Evolutionary conservation across 1,140 invertebrate species (phyloP).

Genomic region (Homalodisca vitripennis): DNA sequence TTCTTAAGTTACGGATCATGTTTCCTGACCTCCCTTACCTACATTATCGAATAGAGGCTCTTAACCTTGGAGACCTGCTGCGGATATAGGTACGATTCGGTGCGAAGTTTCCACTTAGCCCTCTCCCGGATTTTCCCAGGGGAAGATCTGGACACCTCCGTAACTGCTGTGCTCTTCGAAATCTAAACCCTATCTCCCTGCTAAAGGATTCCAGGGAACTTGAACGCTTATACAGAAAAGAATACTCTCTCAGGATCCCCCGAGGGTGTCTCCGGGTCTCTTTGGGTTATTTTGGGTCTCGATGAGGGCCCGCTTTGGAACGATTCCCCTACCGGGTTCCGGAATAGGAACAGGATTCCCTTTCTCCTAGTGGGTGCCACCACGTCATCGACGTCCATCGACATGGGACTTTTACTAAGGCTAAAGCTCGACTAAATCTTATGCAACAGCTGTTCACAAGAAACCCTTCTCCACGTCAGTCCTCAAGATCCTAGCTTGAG

Average conservation of each 20-base stretch:
- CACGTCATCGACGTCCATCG: not conserved
- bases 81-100: slow-evolving; percentile 75
- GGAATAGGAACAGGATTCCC: slow-evolving; percentile 72
- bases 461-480: slow-evolving; percentile 83
- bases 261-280: slow-evolving; percentile 27
- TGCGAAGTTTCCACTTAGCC: slow-evolving; percentile 62
- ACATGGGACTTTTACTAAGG: slow-evolving; percentile 54
- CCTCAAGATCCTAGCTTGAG: slow-evolving; percentile 68
- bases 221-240: slow-evolving; percentile 26
- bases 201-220: slow-evolving; percentile 22
- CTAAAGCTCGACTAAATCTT: slow-evolving; percentile 87
- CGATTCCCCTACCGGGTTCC: slow-evolving; percentile 69
- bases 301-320: slow-evolving; percentile 29
- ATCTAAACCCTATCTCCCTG: slow-evolving; percentile 53
- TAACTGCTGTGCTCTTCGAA: slow-evolving; percentile 68
- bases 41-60: slow-evolving; percentile 86
- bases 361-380: slow-evolving; percentile 54
- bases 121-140: slow-evolving; percentile 73
- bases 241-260: slow-evolving; percentile 12
- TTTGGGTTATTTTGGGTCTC: slow-evolving; percentile 52
- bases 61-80: slow-evolving; percentile 87
- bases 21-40: slow-evolving; percentile 85
- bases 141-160: slow-evolving; percentile 64
- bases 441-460: slow-evolving; percentile 88
- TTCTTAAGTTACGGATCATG: slow-evolving; percentile 80